phyloP scores from a whole-genome alignment of 2,888 invertebrate species.

The Drosophila dives region DNA sequence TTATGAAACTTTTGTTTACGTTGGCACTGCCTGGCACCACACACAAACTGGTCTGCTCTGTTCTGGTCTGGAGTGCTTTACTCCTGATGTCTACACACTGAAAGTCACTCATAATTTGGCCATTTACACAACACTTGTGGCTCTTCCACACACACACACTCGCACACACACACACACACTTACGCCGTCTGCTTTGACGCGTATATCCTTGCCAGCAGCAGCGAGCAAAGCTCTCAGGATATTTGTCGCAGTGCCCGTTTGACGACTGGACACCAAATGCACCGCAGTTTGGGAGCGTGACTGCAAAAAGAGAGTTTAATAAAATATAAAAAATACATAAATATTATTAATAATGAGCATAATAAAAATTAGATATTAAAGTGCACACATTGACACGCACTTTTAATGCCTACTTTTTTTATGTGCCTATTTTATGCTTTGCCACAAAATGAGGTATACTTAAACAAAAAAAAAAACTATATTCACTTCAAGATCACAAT shows the following conservation, averaged over 20 bases:
- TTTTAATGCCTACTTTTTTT: constrained; percentile 21
- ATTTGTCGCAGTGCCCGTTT: constrained; percentile 96
- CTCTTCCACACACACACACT: constrained; percentile 32
- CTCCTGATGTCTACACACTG: constrained; percentile 36
- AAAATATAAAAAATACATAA: neutral
- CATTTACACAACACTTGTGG: constrained; percentile 68
- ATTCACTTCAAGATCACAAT: constrained; percentile 75
- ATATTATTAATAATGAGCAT: neutral
- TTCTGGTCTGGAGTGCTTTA: constrained; percentile 63
- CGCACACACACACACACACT: constrained; percentile 82
- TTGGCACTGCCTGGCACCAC: constrained; percentile 80
- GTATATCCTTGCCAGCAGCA: constrained; percentile 95
- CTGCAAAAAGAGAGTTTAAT: constrained; percentile 85
- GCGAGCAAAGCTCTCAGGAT: constrained; percentile 94
- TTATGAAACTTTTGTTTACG: constrained; percentile 80
- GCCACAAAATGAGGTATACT: neutral
- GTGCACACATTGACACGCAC: constrained; percentile 43
- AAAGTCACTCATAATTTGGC: constrained; percentile 40
- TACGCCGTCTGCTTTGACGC: constrained; percentile 95
- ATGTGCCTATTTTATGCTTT: constrained; percentile 7
- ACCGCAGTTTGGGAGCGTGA: constrained; percentile 96
- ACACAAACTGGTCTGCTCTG: constrained; percentile 21
- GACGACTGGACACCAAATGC: constrained; percentile 96
- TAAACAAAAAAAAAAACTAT: constrained; percentile 26
- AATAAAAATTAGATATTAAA: neutral